Evolutionary conservation across 2,797 vertebrate species (phyloP).

Genomic region (Characodon lateralis): DNA sequence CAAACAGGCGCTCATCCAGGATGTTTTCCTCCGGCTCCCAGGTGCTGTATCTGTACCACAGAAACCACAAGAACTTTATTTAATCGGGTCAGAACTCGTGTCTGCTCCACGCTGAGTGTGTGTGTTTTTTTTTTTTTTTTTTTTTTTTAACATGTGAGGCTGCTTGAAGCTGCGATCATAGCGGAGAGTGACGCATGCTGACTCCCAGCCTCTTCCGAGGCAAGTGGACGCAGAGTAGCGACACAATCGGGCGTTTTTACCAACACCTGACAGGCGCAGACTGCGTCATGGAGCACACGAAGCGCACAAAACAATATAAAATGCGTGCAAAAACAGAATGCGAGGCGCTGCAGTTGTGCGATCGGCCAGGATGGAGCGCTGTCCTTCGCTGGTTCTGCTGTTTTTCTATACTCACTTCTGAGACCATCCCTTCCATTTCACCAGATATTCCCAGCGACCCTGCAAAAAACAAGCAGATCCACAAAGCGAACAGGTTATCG

Average conservation of each 20-base stretch:
- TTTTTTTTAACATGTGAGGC: neutral
- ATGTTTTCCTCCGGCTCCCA: conserved; percentile 99
- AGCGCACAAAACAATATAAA: conserved; percentile 3
- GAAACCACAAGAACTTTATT: conserved; percentile 12
- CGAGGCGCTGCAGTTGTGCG: conserved; percentile 59
- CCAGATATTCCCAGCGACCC: conserved; percentile 98
- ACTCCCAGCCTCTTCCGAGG: conserved; percentile 64
- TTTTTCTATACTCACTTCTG: conserved; percentile 91
- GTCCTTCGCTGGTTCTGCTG: conserved; percentile 56
- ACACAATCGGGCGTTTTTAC: neutral
- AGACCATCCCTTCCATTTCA: conserved; percentile 99
- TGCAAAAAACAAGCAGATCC: conserved; percentile 73
- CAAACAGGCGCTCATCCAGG: conserved; percentile 91
- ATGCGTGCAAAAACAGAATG: neutral
- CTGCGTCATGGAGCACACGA: neutral
- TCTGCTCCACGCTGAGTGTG: neutral
- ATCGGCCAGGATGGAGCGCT: conserved; percentile 74
- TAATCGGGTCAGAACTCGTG: neutral
- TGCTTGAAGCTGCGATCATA: conserved; percentile 41
- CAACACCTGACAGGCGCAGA: neutral
- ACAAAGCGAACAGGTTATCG: conserved; percentile 44
- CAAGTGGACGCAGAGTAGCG: conserved; percentile 29
- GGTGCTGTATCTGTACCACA: conserved; percentile 89
- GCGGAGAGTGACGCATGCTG: conserved; percentile 65
- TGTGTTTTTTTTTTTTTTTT: conserved; percentile 16